Evolutionary conservation across 2,797 vertebrate genomes (phyloP), one percentile per base, ranked within the genome.

Genomic region (Cyclura pinguis): DNA sequence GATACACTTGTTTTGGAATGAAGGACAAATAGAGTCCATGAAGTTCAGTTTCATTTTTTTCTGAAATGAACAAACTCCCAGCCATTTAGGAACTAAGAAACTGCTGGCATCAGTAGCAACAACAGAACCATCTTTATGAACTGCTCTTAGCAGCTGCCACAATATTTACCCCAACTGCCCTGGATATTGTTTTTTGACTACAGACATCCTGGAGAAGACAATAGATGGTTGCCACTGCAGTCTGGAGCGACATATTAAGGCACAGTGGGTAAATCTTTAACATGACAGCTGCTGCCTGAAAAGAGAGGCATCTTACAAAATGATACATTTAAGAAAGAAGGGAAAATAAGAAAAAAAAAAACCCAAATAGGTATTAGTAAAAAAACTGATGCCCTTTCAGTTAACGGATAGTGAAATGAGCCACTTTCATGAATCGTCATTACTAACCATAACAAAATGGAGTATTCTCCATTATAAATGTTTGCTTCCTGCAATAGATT

Each of bases 401-500:
- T 82, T 78, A 82, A 24, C 27, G n/a, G 35, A 82, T 20, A 82
- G 12, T 82, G 55, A 82, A 59, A 59, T 59, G n/a, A 59, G 55
- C 57, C 35, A 59, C n/a, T 55, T 47, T 62, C 14, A 87, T 77
- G 29, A 82, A 81, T 55, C 13, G 32, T 4, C 29, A 20, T 57
- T 14, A 59, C 81, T 29, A 62, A 14, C 81, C 64, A 83, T 62
- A 83, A 35, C 8, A 18, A 42, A 59, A 38, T 22, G 55, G 57
- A 52, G 22, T 32, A 14, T 69, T 29, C 9, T 35, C 82, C n/a
- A 29, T 27, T 80, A 14, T n/a, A 80, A 57, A 38, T 10, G 4
- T 84, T 64, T 84, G 80, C 22, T 38, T 92, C 90, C 1, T 0
- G 84, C 47, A 86, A 84, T 81, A 69, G 24, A 88, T 85, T 27